Evolutionary conservation across 2,797 vertebrate genomes (phyloP), one percentile per base, ranked within the genome.

Genomic region (Acridotheres tristis): DNA sequence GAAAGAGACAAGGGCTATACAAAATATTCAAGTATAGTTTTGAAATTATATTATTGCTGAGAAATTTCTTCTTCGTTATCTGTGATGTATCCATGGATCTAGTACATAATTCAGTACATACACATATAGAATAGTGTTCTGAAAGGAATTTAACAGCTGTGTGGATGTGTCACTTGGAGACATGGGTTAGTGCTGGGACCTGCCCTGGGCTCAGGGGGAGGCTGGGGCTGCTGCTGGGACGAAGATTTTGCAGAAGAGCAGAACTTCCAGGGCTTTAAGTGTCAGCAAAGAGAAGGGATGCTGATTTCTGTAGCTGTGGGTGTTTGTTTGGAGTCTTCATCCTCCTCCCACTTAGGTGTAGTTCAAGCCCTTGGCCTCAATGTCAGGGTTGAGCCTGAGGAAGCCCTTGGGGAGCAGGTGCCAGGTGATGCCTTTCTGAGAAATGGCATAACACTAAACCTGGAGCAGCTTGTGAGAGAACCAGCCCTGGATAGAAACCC

Each of bases 401-500:
- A 25, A 69, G 30, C 38, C 5, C 5, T 17, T 1, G 19, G 42
- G 17, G 18, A 3, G 4, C 48, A 19, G 27, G 9, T n/a, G n/a
- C 26, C 63, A n/a, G 34, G 38, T 7, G 42, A 10, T 4, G 19
- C 5, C 3, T 65, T 59, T 40, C 78, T 83, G 79, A 50, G 22
- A 75, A 55, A 6, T 55, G 34, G 13, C 17, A 17, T 7, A 27
- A 30, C 40, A 29, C 29, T 9, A 10, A 7, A 1, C 23, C 27
- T 16, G 34, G 57, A 53, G 32, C 15, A 17, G 43, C 3, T 0
- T 11, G 40, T 4, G 45, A 27, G 18, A 34, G 23, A 43, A 36
- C 11, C 4, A 7, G 20, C 15, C 20, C 62, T 23, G 21, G 34
- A 1, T 40, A 3, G 3, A 22, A 63, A 2, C 42, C 16, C 2